Base-by-base conservation (phyloP, 2,113 vertebrate genomes). In the Sylvia atricapilla region DNA sequence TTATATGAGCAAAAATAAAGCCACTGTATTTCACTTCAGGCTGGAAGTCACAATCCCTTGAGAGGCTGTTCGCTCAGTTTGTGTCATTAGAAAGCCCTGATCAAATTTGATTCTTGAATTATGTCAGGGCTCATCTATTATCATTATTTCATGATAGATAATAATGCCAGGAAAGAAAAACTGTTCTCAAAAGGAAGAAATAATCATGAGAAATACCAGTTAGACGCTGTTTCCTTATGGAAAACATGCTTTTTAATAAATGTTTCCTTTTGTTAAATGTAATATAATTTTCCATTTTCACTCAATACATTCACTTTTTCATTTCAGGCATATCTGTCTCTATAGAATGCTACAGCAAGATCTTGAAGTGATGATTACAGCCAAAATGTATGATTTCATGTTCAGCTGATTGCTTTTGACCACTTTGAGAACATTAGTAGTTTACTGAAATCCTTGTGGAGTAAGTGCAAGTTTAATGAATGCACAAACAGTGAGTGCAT, bases 51-150 rank as follows among this genome's bases (percentile, higher is more conserved):
- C 37, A 72, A 47, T 76, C 75, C 70, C 66, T 73, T 0, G 11
- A 89, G 84, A 90, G 47, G 62, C 47, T 94, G 27, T 66, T 91
- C 62, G 87, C 94, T 74, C 95, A 64, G 44, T 84, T 89, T 78
- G 70, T 84, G 90, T 63, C 84, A 93, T 93, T 94, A 94, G 69
- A 80, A 84, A 11, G 6, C 69, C 52, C 87, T 84, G 92, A 94
- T 91, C 90, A 84, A 73, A 94, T 94, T 64, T 84, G 62, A 90
- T 87, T 80, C 50, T 46, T 56, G 81, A 87, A 91, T 96, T 94
- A 97, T 81, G 86, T 94, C 95, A 94, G 59, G 84, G 31, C 56
- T 95, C 77, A 92, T 92, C 84, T 95, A 82, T 96, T 93, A 96
- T 60, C 74, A 79, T 94, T 93, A 84, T 87, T 87, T 66, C 74